Evolutionary conservation across 2,797 vertebrate genomes (phyloP).

Genomic region (Acanthopagrus latus): DNA sequence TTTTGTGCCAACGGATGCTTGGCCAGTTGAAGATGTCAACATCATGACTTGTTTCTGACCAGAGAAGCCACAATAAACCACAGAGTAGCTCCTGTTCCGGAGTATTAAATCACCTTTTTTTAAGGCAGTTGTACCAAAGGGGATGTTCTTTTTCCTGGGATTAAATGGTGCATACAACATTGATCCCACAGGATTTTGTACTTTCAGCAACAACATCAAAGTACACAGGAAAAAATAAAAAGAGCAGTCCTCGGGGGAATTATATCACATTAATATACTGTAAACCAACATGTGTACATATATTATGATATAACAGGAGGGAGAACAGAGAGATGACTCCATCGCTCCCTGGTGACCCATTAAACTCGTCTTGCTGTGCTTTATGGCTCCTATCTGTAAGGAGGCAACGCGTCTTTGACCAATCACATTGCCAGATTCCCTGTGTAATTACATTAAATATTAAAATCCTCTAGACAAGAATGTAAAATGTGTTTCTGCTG

Average conservation of each 20-base stretch:
- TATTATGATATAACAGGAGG: background rate
- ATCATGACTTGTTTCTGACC: background rate
- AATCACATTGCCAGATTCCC: constrained; percentile 1
- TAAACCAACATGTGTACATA: constrained; percentile 5
- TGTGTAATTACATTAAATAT: background rate
- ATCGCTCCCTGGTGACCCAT: constrained; percentile 7
- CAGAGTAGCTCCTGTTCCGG: background rate
- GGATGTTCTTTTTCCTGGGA: constrained; percentile 31
- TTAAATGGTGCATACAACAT: background rate
- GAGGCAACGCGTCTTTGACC: background rate
- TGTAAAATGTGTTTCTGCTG: background rate
- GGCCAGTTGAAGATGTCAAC: background rate
- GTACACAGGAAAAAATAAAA: background rate
- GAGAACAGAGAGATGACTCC: background rate
- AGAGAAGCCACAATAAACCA: background rate
- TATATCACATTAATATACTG: background rate
- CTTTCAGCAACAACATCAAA: background rate
- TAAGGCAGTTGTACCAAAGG: background rate
- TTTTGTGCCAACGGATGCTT: background rate
- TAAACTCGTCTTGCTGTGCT: background rate
- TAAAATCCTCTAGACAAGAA: background rate
- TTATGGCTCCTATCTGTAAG: constrained; percentile 1
- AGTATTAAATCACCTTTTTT: constrained; percentile 34
- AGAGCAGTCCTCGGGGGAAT: background rate
- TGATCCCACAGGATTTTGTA: constrained; percentile 17